Evolutionary conservation across 2,113 vertebrate species (phyloP), one percentile per base, ranked within the genome.

Genomic region (Tyrannus savana): DNA sequence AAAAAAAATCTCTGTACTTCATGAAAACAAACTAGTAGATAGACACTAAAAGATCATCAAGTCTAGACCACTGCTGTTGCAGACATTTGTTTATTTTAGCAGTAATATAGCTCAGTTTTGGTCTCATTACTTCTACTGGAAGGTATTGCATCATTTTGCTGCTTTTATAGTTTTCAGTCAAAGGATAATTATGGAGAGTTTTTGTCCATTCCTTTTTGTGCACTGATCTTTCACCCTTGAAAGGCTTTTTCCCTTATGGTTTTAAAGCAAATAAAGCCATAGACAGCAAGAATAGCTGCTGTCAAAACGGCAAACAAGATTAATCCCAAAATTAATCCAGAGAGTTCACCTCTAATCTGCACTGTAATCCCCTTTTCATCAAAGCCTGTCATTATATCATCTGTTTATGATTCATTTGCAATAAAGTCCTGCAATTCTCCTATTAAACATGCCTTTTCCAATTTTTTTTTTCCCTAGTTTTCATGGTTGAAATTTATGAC

Each of bases 231-330:
- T 87, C 39, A 93, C 27, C 21, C 21, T 64, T 19, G 35, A 63
- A 22, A 89, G 24, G 6, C 4, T 49, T 80, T 72, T 67, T 1
- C 19, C 30, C 33, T 93, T n/a, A 7, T 31, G 33, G 27, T 68
- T 84, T 91, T 77, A 75, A 72, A 89, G 24, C 35, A 91, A 91
- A 84, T 87, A 83, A 63, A 75, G 60, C 55, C 75, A 87, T 1
- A 79, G 37, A 64, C 60, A 89, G 33, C 64, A 88, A 86, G 42
- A 78, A 87, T 10, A 93, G 30, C 41, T 92, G 19, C 49, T 64
- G 71, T 79, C 72, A 86, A 94, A 95, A 64, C 12, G 78, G 24
- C 56, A 94, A 95, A 89, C 69, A 89, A 87, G 14, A 75, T 68
- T 71, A 56, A 84, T 84, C 39, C 47, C 47, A 8, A 76, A 94